These are phyloP conservation scores for Poeciliopsis occidentalis DNA, from an alignment of 2,113 vertebrate species.

Conservation along the genomic window DNA sequence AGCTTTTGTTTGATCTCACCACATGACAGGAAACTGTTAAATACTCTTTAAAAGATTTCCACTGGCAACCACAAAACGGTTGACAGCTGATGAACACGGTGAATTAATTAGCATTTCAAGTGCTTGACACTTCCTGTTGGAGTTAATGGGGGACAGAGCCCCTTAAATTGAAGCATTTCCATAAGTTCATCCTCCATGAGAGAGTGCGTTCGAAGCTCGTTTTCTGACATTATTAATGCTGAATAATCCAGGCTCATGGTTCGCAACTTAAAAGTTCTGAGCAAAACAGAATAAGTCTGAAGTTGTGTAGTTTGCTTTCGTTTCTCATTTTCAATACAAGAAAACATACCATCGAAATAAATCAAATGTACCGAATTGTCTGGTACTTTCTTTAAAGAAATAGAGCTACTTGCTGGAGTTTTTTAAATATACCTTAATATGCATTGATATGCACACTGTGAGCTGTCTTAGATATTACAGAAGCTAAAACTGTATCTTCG, in stretches of 20 bases:
- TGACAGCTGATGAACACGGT: not conserved
- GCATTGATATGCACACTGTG: too few species aligned
- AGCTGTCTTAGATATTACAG: too few species aligned
- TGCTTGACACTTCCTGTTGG: not conserved
- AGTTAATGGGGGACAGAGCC: not conserved
- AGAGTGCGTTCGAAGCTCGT: not conserved
- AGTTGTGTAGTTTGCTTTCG: not conserved
- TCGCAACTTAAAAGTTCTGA: not conserved
- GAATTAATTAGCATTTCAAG: not conserved
- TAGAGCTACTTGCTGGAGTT: too few species aligned
- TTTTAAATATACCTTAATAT: too few species aligned
- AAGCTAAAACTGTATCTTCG: too few species aligned
- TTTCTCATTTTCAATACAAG: too few species aligned
- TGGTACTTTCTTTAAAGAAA: too few species aligned
- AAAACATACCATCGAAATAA: too few species aligned
- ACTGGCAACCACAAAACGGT: not conserved
- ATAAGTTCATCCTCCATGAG: too few species aligned
- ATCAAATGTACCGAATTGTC: too few species aligned
- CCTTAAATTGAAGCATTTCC: not conserved
- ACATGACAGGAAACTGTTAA: conserved; percentile 1
- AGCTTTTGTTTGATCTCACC: not conserved
- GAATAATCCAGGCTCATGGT: not conserved
- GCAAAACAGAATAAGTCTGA: not conserved
- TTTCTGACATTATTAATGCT: not conserved
- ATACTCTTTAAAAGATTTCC: not conserved